phyloP scores from a whole-genome alignment of 1,140 invertebrate genomes.

The Drosophila jambulina region DNA sequence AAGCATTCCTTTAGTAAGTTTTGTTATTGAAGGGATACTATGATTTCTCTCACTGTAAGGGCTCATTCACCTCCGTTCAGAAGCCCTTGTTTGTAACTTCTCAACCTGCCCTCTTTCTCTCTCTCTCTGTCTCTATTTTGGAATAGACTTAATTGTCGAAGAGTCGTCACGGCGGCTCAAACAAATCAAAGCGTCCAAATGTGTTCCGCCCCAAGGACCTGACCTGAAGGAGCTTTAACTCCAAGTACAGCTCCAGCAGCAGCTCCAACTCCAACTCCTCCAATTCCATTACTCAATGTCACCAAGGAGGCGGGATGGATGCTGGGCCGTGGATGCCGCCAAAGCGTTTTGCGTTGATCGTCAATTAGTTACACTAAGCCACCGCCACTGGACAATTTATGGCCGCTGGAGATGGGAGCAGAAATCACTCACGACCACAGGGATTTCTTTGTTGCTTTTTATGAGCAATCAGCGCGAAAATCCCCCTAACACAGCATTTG shows the following conservation, averaged over 20 bases:
- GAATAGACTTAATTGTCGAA: slow-evolving; percentile 65
- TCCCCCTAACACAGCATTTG: neutral
- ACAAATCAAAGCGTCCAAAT: slow-evolving; percentile 66
- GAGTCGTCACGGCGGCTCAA: slow-evolving; percentile 66
- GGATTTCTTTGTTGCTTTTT: neutral
- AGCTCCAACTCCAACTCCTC: slow-evolving; percentile 9
- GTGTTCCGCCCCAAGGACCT: slow-evolving; percentile 29
- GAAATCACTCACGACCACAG: slow-evolving; percentile 6
- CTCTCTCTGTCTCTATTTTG: neutral
- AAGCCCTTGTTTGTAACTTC: slow-evolving; percentile 2
- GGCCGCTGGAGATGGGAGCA: slow-evolving; percentile 17
- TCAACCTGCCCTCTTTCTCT: neutral
- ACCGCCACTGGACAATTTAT: slow-evolving; percentile 45
- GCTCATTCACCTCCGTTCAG: neutral
- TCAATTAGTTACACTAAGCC: slow-evolving; percentile 72
- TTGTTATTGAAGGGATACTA: neutral
- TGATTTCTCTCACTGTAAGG: neutral
- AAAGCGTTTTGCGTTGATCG: slow-evolving; percentile 60
- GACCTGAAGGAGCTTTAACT: slow-evolving; percentile 3
- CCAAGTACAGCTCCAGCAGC: neutral
- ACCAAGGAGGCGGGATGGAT: slow-evolving; percentile 33
- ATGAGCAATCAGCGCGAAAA: slow-evolving; percentile 10
- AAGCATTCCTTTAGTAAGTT: no score
- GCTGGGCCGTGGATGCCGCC: slow-evolving; percentile 43
- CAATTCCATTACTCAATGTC: slow-evolving; percentile 75